Percentiles rank a stretch among this genome's conserved stretches.
Conservation (phyloP, 2,113 vertebrate species). For the Eira barbara region DNA sequence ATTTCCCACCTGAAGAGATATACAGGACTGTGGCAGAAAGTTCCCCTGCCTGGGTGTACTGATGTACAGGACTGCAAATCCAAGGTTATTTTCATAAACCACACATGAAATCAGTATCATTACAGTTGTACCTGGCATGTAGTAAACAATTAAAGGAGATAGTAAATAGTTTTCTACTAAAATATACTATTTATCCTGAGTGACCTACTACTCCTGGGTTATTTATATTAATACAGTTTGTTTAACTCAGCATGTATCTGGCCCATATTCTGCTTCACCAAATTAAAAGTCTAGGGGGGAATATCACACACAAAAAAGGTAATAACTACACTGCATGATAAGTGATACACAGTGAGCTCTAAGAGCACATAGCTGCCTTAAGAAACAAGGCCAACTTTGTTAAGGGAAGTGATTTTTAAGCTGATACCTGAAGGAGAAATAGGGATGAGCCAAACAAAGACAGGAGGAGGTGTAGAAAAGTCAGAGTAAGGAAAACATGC, state of each 20-base stretch:
- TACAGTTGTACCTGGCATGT: neutral
- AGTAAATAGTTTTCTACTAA: slow-evolving; percentile 20
- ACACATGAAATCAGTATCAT: neutral
- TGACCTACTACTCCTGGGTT: neutral
- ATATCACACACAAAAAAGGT: neutral
- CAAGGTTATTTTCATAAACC: neutral
- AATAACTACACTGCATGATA: neutral
- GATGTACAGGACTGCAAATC: neutral
- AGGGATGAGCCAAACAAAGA: neutral
- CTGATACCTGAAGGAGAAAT: neutral
- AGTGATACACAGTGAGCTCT: neutral
- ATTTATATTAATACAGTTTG: slow-evolving; percentile 31
- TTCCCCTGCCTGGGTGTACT: neutral
- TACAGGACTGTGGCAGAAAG: neutral
- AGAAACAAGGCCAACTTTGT: neutral
- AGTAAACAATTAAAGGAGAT: neutral
- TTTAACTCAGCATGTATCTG: neutral
- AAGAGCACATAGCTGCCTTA: neutral
- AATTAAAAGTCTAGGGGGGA: neutral
- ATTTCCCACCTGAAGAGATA: neutral
- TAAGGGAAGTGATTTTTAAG: neutral
- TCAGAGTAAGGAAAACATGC: neutral
- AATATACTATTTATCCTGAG: neutral
- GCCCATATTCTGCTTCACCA: neutral
- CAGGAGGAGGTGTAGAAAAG: neutral